Conservation (phyloP, 1,140 invertebrate species). For the Drosophila yakuba region DNA sequence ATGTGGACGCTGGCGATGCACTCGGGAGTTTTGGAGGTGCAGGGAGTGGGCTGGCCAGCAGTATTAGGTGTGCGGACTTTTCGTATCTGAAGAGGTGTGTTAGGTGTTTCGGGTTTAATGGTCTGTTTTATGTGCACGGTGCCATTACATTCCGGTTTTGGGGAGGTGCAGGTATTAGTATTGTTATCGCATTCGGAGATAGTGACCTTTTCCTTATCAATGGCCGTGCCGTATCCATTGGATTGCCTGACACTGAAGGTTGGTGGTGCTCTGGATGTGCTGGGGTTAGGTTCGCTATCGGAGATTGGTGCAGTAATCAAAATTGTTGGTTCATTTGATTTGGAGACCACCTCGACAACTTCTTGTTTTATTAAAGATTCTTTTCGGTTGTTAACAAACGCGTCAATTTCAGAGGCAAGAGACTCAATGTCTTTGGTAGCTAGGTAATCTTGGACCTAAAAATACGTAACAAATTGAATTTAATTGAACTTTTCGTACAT, state of each 20-base stretch:
- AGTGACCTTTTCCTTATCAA: slow-evolving; percentile 9
- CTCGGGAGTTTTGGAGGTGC: not conserved
- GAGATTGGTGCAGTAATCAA: not conserved
- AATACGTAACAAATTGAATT: slow-evolving; percentile 1
- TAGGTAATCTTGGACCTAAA: slow-evolving; percentile 20
- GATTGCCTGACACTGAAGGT: slow-evolving; percentile 4
- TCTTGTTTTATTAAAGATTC: slow-evolving; percentile 31
- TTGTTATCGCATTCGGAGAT: not conserved
- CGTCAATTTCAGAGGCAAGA: slow-evolving; percentile 78
- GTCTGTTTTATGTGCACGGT: slow-evolving; percentile 19
- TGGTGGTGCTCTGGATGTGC: slow-evolving; percentile 15
- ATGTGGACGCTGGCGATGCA: slow-evolving; percentile 22
- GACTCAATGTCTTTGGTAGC: slow-evolving; percentile 67
- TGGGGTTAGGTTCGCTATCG: slow-evolving; percentile 19
- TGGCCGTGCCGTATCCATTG: slow-evolving; percentile 8
- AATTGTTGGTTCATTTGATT: slow-evolving; percentile 2
- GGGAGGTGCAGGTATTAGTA: slow-evolving; percentile 4
- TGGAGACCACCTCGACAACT: slow-evolving; percentile 1
- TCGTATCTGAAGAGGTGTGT: slow-evolving; percentile 1
- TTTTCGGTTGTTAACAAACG: slow-evolving; percentile 67
- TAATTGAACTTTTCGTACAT: not conserved
- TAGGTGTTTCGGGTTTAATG: not conserved
- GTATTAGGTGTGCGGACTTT: not conserved
- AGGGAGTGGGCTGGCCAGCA: not conserved
- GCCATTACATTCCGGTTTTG: slow-evolving; percentile 11